A percentile compares a stretch with the other conserved stretches of the same genome.
Conservation (phyloP, 2,888 invertebrate species). For the Caenorhabditis sulstoni region DNA sequence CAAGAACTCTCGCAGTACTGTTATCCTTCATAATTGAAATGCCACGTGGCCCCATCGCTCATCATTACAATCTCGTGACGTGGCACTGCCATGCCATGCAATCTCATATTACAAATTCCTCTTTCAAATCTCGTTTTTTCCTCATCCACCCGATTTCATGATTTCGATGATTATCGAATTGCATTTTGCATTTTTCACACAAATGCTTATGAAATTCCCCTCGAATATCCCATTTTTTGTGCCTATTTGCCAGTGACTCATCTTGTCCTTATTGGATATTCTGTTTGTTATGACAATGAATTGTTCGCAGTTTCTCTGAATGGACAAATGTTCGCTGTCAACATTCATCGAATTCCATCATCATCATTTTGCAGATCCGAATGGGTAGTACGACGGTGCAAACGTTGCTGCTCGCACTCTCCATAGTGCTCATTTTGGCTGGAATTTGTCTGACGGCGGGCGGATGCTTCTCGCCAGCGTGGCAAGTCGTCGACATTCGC, state of each 20-base stretch:
- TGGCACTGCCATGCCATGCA: constrained; percentile 28
- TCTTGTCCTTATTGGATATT: too few relatives aligned
- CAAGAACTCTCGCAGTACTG: too few relatives aligned
- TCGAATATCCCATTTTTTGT: too few relatives aligned
- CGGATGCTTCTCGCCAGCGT: constrained; percentile 75
- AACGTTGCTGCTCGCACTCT: constrained; percentile 75
- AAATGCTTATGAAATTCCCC: too few relatives aligned
- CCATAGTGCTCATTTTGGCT: constrained; percentile 75
- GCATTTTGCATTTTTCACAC: too few relatives aligned
- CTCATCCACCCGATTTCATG: constrained; percentile 1
- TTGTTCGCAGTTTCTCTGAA: too few relatives aligned
- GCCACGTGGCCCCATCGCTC: too few relatives aligned
- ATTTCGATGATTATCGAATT: constrained; percentile 55
- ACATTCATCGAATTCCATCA: not conserved
- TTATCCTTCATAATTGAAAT: too few relatives aligned
- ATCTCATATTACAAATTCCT: constrained; percentile 8
- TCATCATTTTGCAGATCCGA: constrained; percentile 7
- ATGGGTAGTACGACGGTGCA: constrained; percentile 71
- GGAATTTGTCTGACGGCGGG: constrained; percentile 76
- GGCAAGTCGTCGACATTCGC: constrained; percentile 80
- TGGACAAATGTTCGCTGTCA: too few relatives aligned
- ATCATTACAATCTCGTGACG: too few relatives aligned
- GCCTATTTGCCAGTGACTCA: too few relatives aligned
- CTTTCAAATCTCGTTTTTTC: not conserved
- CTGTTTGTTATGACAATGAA: too few relatives aligned